Conservation (phyloP, 2,113 vertebrate genomes). For the Saguinus midas region DNA sequence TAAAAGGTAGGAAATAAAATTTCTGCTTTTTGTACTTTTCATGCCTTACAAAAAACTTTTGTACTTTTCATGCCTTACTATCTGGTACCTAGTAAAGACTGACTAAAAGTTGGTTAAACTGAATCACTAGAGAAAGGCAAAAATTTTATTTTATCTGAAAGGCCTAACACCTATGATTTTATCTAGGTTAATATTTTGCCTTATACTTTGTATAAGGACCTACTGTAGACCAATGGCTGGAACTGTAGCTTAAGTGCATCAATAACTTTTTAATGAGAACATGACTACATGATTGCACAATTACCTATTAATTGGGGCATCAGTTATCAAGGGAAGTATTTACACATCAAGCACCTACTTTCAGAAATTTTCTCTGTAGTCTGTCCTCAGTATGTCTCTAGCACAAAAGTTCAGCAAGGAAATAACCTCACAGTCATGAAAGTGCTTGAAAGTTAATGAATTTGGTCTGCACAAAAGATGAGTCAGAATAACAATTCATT, state of each 20-base stretch:
- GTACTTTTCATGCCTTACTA: neutral
- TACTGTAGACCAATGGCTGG: neutral
- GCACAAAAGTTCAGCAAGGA: slow-evolving; percentile 73
- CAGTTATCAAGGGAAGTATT: slow-evolving; percentile 75
- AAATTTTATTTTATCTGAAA: slow-evolving; percentile 26
- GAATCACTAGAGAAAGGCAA: neutral
- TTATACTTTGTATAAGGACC: neutral
- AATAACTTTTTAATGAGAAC: slow-evolving; percentile 59
- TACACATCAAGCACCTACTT: slow-evolving; percentile 79
- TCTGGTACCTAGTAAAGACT: neutral
- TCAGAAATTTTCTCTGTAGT: slow-evolving; percentile 71
- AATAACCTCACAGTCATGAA: slow-evolving; percentile 68
- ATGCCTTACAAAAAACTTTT: neutral
- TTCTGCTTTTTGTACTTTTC: neutral
- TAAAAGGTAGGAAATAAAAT: neutral
- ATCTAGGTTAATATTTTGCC: neutral
- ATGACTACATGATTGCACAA: slow-evolving; percentile 64
- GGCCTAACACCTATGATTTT: neutral
- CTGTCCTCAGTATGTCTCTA: slow-evolving; percentile 74
- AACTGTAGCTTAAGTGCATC: slow-evolving; percentile 30
- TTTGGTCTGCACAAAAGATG: slow-evolving; percentile 69
- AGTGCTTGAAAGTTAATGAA: slow-evolving; percentile 74
- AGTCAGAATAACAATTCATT: slow-evolving; percentile 69
- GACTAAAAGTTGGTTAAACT: neutral
- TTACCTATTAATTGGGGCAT: slow-evolving; percentile 79